Evolutionary conservation across 2,113 vertebrate species (phyloP), one percentile per base, ranked within the genome.

Genomic region (Scomber scombrus): DNA sequence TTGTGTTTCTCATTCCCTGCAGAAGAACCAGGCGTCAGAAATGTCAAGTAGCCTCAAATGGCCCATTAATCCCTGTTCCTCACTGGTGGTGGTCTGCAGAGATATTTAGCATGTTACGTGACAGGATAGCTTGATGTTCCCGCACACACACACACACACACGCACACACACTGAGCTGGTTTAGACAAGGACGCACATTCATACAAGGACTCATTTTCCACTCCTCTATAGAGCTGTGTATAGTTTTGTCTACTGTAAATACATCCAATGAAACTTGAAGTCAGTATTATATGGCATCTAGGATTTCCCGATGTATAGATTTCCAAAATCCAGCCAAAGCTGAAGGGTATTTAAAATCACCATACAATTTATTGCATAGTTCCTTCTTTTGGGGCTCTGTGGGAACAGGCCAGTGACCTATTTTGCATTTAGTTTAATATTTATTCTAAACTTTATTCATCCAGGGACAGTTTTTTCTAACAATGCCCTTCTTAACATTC

Each of bases 11-110:
- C 72, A 62, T 75, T 84, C 61, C 66, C 65, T 82, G 65, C 65
- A 80, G 56, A 76, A 61, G 46, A 84, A 80, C 79, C 58, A 29
- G 57, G 45, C 31, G 5, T 77, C 72, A 84, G 61, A 92, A 89
- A 88, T 92, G 89, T 91, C 88, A 90, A 88, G 77, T 69, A 75
- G 72, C 73, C 87, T 85, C 75, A 72, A 74, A 80, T 80, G 77
- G 70, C 73, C 75, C 84, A 84, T 91, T 90, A 90, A 89, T 91
- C 87, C 84, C 71, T 14, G 5, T 63, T 50, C 64, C 66, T 80
- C 75, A 64, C 60, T 76, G 71, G 65, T 82, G 76, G 67, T 82
- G 75, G 71, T 84, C 82, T 82, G 77, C 50, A 64, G 65, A 84
- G 82, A 85, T 79, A 85, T 76, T 81, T 85, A 84, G 71, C 77